Percentiles rank a stretch among this genome's conserved stretches.
These are phyloP conservation scores for Vesta saturnalis DNA, from an alignment of 2,888 invertebrate species.

Conservation along the genomic window DNA sequence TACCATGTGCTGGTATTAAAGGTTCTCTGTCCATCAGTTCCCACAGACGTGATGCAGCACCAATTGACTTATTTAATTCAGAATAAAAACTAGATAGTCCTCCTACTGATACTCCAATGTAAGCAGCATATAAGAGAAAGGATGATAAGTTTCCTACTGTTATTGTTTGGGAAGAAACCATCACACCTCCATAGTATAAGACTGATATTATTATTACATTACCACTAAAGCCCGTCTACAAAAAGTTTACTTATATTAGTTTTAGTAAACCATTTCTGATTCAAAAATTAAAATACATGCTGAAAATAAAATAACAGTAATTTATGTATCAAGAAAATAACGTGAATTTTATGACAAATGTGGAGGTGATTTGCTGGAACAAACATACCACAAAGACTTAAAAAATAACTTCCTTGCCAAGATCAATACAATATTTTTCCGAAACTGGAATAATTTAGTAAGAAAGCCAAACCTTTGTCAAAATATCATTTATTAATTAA, in stretches of 20 bases:
- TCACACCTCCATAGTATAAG: conserved; percentile 89
- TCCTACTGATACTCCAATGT: conserved; percentile 89
- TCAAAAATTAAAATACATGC: no score
- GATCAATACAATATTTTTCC: no score
- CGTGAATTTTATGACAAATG: no score
- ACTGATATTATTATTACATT: conserved; percentile 91
- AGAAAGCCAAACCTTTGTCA: no score
- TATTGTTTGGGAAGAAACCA: conserved; percentile 82
- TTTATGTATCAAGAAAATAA: no score
- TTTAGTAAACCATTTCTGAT: no score
- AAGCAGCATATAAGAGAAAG: conserved; percentile 93
- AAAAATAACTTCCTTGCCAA: no score
- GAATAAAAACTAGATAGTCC: conserved; percentile 94
- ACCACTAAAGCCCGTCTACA: conserved; percentile 77
- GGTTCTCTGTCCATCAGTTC: conserved; percentile 86
- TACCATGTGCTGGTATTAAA: conserved; percentile 77
- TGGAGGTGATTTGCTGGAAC: no score
- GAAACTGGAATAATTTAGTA: no score
- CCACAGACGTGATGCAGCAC: conserved; percentile 90
- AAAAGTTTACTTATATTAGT: conserved; percentile 6
- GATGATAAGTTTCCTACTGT: conserved; percentile 91
- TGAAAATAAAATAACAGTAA: no score
- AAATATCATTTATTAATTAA: no score
- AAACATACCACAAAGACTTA: no score
- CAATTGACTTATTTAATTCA: conserved; percentile 92